Base-by-base conservation (phyloP, 2,888 invertebrate genomes). In the Ditula angustiorana region DNA sequence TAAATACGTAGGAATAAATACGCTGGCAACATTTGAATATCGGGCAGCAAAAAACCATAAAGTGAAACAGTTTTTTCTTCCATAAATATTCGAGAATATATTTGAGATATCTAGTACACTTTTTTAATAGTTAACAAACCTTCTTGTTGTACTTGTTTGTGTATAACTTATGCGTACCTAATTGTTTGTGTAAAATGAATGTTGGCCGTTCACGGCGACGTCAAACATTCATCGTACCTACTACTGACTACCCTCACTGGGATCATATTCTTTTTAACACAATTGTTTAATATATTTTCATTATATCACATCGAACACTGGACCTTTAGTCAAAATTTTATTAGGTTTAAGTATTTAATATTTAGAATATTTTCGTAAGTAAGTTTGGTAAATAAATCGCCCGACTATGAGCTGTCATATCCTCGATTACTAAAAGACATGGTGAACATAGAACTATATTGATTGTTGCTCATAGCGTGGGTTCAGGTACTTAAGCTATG, bases 261-360 rank as follows among this genome's bases (percentile, higher is more conserved):
- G 23, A 53, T 63, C 49, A 49, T 62, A 30, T 56, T 61, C n/a
- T 16, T 37, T 63, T 64, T 59, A 63, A 23, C 50, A 44, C 52
- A 28, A 47, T 37, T 47, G 33, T 41, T 24, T 55, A 41, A 49
- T 49, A 26, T 57, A 56, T 65, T 59, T 55, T 66, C 49, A 57
- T 70, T 79, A 71, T 75, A 78, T 79, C 86, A 87, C 87, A 89
- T 90, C 87, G 87, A 91, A 90, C 85, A 86, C 86, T 85, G 88
- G 87, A 86, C 83, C 81, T 76, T 85, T 89, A 90, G 89, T 91
- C 89, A 89, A 88, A 75, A 83, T 87, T 88, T 88, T 77, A 84
- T 90, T 90, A 89, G 87, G 72, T 74, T 78, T 90, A 90, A 89
- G 88, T 88, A 88, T 90, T 90, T 89, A 88, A 89, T 84, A 75